phyloP scores from a whole-genome alignment of 2,797 vertebrate species.

The Xiphophorus birchmanni region DNA sequence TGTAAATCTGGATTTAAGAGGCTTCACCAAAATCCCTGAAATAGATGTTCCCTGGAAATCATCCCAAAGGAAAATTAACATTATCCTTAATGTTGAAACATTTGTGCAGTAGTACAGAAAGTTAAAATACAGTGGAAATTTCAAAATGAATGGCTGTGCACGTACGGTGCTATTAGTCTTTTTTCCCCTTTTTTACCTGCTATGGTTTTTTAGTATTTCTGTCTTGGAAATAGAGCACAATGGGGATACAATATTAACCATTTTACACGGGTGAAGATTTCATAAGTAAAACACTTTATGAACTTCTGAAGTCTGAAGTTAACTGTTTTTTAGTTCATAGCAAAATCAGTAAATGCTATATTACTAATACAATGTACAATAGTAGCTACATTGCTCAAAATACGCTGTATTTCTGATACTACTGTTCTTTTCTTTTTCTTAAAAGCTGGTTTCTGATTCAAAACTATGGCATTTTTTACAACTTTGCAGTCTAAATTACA shows the following conservation, averaged over 20 bases:
- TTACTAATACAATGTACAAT: background rate
- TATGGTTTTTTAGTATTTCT: background rate
- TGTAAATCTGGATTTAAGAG: conserved; percentile 38
- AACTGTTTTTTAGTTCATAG: background rate
- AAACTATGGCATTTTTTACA: background rate
- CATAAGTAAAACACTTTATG: background rate
- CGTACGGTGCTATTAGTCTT: conserved; percentile 18
- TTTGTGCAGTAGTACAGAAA: conserved; percentile 19
- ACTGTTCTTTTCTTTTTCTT: too few relatives aligned
- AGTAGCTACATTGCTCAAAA: background rate
- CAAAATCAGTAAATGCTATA: too few relatives aligned
- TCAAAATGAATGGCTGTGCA: conserved; percentile 25
- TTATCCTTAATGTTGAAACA: conserved; percentile 14
- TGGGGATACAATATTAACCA: background rate
- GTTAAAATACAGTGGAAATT: conserved; percentile 18
- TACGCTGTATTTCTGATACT: background rate
- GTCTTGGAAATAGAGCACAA: background rate
- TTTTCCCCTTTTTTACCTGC: background rate
- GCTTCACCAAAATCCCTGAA: conserved; percentile 15
- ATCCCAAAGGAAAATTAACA: conserved; percentile 8
- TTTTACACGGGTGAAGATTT: background rate
- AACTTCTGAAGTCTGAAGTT: background rate
- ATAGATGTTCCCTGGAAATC: conserved; percentile 12
- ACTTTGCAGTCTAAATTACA: background rate
- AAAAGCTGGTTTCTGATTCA: background rate